phyloP scores from a whole-genome alignment of 2,113 vertebrate genomes.

The Strix aluco region DNA sequence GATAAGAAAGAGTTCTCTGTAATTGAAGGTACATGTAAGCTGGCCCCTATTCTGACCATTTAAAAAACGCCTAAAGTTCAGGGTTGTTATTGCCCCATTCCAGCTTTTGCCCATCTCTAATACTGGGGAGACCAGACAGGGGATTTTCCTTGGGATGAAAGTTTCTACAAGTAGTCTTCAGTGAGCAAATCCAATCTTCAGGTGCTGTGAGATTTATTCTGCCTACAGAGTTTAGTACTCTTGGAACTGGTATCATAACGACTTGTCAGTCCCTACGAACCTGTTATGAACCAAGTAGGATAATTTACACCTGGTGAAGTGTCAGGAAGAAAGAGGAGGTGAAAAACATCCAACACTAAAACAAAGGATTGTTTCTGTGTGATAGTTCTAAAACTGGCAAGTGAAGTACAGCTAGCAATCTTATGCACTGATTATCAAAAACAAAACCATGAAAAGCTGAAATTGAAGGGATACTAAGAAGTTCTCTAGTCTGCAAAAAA shows the following conservation, averaged over 20 bases:
- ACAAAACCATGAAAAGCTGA: neutral
- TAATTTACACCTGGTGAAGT: neutral
- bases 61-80: neutral
- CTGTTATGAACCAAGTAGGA: neutral
- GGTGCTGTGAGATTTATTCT: neutral
- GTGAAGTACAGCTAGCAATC: neutral
- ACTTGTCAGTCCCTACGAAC: neutral
- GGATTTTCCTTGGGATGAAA: neutral
- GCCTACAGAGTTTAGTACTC: neutral
- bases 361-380: neutral
- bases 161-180: neutral
- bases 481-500: neutral
- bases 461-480: neutral
- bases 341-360: neutral
- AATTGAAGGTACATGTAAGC: neutral
- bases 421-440: neutral
- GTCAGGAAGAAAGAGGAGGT: neutral
- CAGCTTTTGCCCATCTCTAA: neutral
- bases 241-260: neutral
- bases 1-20: neutral
- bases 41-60: neutral
- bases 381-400: neutral
- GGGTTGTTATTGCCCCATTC: neutral
- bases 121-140: accelerated
- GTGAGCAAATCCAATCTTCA: neutral